Conservation (phyloP, 2,113 vertebrate species). For the Perca schrenkii region DNA sequence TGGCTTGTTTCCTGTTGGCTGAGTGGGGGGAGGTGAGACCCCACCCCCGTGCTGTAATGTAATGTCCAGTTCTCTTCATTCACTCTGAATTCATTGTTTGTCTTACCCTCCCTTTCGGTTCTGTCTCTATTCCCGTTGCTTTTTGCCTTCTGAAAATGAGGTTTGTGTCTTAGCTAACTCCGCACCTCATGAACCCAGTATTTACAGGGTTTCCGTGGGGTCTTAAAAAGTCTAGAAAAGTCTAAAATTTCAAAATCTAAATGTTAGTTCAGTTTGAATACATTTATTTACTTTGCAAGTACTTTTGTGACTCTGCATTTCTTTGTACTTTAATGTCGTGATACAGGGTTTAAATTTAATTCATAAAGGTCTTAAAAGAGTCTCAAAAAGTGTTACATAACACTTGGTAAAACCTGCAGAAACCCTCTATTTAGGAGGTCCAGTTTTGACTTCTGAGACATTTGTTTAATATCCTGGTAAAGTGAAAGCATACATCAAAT, state of each 20-base stretch:
- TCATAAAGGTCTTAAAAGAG: too few species aligned
- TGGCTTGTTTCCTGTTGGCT: slow-evolving; percentile 74
- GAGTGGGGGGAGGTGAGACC: slow-evolving; percentile 71
- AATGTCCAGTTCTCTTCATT: slow-evolving; percentile 39
- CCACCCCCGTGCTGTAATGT: slow-evolving; percentile 59
- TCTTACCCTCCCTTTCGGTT: not conserved
- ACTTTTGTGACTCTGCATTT: too few species aligned
- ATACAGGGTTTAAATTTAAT: too few species aligned
- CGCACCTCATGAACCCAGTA: not conserved
- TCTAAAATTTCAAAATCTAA: too few species aligned
- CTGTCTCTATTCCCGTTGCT: not conserved
- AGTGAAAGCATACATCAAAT: not conserved
- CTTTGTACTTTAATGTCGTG: too few species aligned
- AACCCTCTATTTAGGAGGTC: too few species aligned
- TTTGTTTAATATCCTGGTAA: not conserved
- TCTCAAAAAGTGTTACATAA: too few species aligned
- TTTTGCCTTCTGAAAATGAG: not conserved
- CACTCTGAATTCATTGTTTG: slow-evolving; percentile 37
- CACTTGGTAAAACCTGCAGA: too few species aligned
- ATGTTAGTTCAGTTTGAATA: too few species aligned
- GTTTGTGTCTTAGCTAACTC: not conserved
- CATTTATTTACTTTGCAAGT: too few species aligned
- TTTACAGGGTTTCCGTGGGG: not conserved
- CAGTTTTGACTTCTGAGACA: not conserved
- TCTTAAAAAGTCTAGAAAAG: too few species aligned